Percentiles rank a stretch among this genome's conserved stretches.
Conservation (phyloP, 2,888 invertebrate species). For the Cistogaster globosa region DNA sequence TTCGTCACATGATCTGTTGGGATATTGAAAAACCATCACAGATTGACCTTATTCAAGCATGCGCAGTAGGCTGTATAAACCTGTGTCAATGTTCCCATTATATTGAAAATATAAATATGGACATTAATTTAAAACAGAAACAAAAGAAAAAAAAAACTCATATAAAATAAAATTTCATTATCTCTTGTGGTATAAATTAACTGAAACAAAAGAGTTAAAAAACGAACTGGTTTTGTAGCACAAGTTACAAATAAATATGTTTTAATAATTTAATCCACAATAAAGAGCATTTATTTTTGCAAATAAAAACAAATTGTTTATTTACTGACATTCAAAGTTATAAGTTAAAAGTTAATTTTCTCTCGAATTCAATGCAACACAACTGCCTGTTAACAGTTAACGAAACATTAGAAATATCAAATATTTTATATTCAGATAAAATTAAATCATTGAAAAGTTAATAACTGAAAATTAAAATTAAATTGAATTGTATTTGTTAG, state of each 20-base stretch:
- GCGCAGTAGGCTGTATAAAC: neutral
- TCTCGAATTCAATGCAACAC: too few relatives aligned
- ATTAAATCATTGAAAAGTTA: too few relatives aligned
- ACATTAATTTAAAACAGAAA: neutral
- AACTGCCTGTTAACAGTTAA: too few relatives aligned
- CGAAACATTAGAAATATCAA: too few relatives aligned
- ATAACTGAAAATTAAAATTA: too few relatives aligned
- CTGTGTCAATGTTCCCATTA: neutral
- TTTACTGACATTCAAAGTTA: too few relatives aligned
- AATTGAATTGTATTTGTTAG: too few relatives aligned
- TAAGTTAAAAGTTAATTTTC: too few relatives aligned
- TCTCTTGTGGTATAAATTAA: neutral
- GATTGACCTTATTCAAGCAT: neutral
- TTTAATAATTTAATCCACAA: neutral
- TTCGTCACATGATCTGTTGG: too few relatives aligned
- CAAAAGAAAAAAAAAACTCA: neutral
- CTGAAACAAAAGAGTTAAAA: neutral
- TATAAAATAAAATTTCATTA: conserved; percentile 1
- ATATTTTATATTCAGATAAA: too few relatives aligned
- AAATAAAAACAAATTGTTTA: too few relatives aligned
- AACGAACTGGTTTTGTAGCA: conserved; percentile 5
- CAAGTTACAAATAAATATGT: neutral
- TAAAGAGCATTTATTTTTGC: neutral
- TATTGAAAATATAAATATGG: neutral
- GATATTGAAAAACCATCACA: neutral